Percentiles rank a stretch among this genome's conserved stretches.
phyloP scores from a whole-genome alignment of 2,113 vertebrate species.

The Ascaphus truei region DNA sequence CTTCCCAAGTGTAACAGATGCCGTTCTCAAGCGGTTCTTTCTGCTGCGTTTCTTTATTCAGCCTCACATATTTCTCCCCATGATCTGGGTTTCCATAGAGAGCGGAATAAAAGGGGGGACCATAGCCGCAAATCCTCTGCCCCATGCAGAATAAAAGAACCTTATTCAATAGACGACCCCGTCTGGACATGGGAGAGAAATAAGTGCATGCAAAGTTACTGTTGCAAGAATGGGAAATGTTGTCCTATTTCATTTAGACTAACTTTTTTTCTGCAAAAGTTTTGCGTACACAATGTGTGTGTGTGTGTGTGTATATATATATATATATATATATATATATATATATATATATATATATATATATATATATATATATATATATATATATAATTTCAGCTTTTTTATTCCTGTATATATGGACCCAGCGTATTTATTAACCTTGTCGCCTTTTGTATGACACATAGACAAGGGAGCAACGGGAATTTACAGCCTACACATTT shows the following conservation, averaged over 20 bases:
- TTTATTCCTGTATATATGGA: no score
- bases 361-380: neutral
- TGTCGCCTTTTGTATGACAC: no score
- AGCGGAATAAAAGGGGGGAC: constrained; percentile 92
- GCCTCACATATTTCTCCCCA: constrained; percentile 89
- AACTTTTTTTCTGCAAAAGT: neutral
- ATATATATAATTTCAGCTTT: neutral
- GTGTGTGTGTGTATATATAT: no score
- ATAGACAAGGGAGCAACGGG: no score
- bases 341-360: neutral
- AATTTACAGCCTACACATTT: no score
- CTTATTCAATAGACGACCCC: constrained; percentile 87
- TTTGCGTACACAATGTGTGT: neutral
- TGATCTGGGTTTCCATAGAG: constrained; percentile 98
- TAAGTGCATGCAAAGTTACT: constrained; percentile 80
- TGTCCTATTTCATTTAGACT: constrained; percentile 33
- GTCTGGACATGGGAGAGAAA: constrained; percentile 76
- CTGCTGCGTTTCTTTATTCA: constrained; percentile 90
- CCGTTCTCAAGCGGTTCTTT: constrained; percentile 89
- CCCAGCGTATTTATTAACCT: no score
- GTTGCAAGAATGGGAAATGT: constrained; percentile 72
- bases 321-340: constrained; percentile 25
- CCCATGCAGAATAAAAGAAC: constrained; percentile 91
- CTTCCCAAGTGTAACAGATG: constrained; percentile 99
- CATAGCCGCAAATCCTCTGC: constrained; percentile 86